Evolutionary conservation across 2,888 invertebrate species (phyloP), one percentile per base, ranked within the genome.

Genomic region (Drosophila fulvimacula): DNA sequence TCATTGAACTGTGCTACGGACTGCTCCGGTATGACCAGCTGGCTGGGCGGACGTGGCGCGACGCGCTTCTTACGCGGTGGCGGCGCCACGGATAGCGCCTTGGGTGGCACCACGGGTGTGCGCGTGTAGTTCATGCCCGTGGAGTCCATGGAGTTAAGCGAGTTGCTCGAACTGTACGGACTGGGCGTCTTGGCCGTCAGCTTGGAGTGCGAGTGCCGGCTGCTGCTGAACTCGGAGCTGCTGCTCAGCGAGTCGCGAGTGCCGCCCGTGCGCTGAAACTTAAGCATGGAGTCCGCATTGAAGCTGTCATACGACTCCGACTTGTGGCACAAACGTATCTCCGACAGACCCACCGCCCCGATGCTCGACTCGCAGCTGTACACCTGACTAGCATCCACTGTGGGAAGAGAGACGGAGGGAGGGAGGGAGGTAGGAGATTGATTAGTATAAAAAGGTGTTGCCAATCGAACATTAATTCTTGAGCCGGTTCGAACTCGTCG

Each of bases 111-210:
- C 39, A 90, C 86, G 17, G 88, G 88, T 1, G 89, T 84, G 0
- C 92, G 89, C 32, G 87, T 90, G 21, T 90, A 91, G 70, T 91
- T 91, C 87, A 93, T 90, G 42, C 93, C 93, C 27, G 92, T 90
- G 6, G 93, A 93, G 79, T 93, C 92, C 84, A 92, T 91, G 2
- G 93, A 93, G 79, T 92, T 93, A 5, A 93, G 82, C 9, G 93
- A 93, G 59, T 92, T 93, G 57, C 90, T 92, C 41, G 93, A 93
- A 74, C 93, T 93, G 46, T 93, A 93, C 9, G 92, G 92, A 87
- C 93, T 93, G 65, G 92, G 90, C 13, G 92, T 93, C 73, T 92
- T 92, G 17, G 90, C 84, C 36, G 91, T 91, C 52, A 92, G 85
- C 74, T 92, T 92, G 5, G 76, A 76, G 17, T 76, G 76, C 11